Evolutionary conservation across 2,797 vertebrate genomes (phyloP), one percentile per base, ranked within the genome.

Genomic region (Margarornis squamiger): DNA sequence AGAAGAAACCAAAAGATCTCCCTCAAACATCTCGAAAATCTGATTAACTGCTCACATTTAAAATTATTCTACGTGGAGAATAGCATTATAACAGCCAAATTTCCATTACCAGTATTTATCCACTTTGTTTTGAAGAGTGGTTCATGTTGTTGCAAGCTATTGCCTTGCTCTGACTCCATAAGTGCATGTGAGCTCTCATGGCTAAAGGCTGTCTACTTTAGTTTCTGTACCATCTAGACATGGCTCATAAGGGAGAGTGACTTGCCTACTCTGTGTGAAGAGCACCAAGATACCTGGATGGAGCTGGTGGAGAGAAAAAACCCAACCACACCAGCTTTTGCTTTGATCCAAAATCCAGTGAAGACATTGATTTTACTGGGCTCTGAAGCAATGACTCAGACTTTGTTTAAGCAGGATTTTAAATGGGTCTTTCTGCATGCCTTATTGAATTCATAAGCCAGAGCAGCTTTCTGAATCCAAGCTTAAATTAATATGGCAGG

Each of bases 371-470:
- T 87, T 83, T 78, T 39, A 24, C 29, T 54, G 74, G 34, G 49
- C 34, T 84, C 34, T 80, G 80, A 48, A 90, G 11, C 38, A 67
- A 54, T 15, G n/a, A 18, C 61, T 75, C 78, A 61, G 52, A n/a
- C 15, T 13, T 48, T 22, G 1, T 66, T 89, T 67, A 71, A 89
- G 21, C 12, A 80, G 24, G 17, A 38, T 7, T 90, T 72, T 54
- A 73, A 43, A 63, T 0, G 0, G 52, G 30, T 48, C 45, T 83
- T 82, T 52, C 45, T 34, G 48, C 4, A 0, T 24, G 52, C 36
- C 41, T 68, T 2, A 2, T 5, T 67, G 54, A 67, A 85, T 54
- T 23, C 34, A 22, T 0, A 5, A 84, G 34, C 32, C 43, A 74
- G 52, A 80, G 66, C 34, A 90, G 54, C 34, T 88, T 84, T 52